Base-by-base conservation (phyloP, 2,797 vertebrate genomes). In the Melopsittacus undulatus region DNA sequence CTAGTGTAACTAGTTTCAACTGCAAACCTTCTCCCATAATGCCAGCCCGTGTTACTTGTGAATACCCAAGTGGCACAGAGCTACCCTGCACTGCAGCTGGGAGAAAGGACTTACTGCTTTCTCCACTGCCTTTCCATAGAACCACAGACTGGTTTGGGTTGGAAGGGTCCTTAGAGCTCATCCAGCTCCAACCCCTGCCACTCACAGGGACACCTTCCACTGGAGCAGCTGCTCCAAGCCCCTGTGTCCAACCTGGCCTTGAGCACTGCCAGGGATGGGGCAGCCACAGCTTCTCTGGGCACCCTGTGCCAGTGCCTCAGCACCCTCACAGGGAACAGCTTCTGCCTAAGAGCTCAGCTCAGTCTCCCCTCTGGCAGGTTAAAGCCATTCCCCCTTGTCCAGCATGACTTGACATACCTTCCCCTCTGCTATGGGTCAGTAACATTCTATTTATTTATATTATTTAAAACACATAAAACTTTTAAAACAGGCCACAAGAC, bases 11-110 rank as follows among this genome's bases (percentile, higher is more conserved):
- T 6, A 4, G 19, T 48, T 56, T 49, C 27, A 51, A 46, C 29
- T 27, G 34, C 61, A 54, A 34, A 59, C 29, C 16, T 38, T 77
- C 45, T 42, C 38, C 21, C 5, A 5, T 0, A 0, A 36, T 11
- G 10, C 43, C 72, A 78, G 59, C 16, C 23, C 19, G 4, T 2
- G 9, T 12, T 20, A 7, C 17, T 49, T 38, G 43, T 51, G 36
- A 27, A 11, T 0, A 18, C 7, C 11, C 18, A 36, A 36, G 54
- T 8, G 6, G 40, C n/a, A 10, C 67, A 67, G 67, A 88, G 77
- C 77, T 24, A 15, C 72, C 46, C 82, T 29, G 89, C 57, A 73
- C 45, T 0, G 7, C 1, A 38, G n/a, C 54, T 10, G 29, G 21
- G 51, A 16, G 2, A 52, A 45, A 49, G 64, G 61, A 87, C 29